phyloP scores from a whole-genome alignment of 2,113 vertebrate species.

The Herpetotheres cachinnans region DNA sequence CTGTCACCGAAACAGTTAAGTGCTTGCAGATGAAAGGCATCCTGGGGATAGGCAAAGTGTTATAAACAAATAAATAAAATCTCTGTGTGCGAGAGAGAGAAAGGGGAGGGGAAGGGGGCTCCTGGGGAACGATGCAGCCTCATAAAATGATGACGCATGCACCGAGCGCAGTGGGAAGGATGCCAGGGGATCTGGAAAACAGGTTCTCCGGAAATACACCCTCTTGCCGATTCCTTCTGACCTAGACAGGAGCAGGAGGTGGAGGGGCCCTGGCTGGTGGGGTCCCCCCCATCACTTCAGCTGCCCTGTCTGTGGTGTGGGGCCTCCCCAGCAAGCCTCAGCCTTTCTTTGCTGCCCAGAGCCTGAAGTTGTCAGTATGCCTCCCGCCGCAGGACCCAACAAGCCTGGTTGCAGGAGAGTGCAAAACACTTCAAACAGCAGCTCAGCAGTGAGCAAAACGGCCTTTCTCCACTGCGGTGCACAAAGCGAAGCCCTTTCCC shows the following conservation, averaged over 20 bases:
- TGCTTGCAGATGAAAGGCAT: neutral
- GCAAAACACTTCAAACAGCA: neutral
- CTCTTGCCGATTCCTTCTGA: neutral
- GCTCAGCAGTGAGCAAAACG: neutral
- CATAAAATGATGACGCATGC: constrained; percentile 17
- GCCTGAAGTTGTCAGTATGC: neutral
- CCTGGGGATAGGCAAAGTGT: neutral
- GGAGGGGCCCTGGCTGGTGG: neutral
- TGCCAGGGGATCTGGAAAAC: constrained; percentile 53
- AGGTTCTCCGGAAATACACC: constrained; percentile 4
- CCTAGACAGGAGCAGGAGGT: neutral
- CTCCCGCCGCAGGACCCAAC: fast-evolving
- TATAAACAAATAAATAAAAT: constrained; percentile 41
- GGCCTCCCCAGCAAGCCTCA: neutral
- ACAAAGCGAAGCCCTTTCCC: neutral
- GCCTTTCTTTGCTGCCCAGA: neutral
- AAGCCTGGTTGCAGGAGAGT: neutral
- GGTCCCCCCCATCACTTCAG: neutral
- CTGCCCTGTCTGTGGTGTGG: neutral
- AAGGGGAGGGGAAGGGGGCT: neutral
- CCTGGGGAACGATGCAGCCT: constrained; percentile 3
- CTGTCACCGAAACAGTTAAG: neutral
- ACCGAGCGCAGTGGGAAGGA: neutral
- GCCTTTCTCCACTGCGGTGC: neutral
- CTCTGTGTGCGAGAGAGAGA: neutral